Evolutionary conservation across 2,797 vertebrate species (phyloP), one percentile per base, ranked within the genome.

Genomic region (Masticophis lateralis): DNA sequence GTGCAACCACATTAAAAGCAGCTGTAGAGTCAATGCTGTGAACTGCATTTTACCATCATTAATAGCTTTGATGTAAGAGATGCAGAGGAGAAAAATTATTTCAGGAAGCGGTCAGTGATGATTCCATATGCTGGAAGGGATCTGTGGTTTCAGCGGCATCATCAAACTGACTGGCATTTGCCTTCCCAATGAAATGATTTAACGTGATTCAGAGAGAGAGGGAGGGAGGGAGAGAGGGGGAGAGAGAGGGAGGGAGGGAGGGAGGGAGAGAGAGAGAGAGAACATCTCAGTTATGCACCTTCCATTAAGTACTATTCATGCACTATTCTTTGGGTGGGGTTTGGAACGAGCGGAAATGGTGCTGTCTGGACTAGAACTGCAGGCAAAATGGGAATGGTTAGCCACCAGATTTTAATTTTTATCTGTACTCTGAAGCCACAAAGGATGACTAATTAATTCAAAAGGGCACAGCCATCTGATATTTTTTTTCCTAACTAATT

Each of bases 241-340:
- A 1, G 25, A 28, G 25, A 4, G 60, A 12, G 9, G 0, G 25
- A 27, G 22, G 0, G 22, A 9, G 25, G 1, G 60, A 11, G 25
- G 2, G 59, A 22, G 57, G 0, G 59, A 8, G 59, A 0, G 60
- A 1, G 25, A 1, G 60, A 11, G 60, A 11, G 60, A 4, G 9
- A 92, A 51, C 43, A 74, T 27, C 74, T 79, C 90, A 93, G 94
- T 95, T 93, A 89, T 5, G 3, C 4, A 12, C 27, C 63, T 92
- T 90, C 94, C 87, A 94, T 92, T 93, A 92, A 0, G 0, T 3
- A n/a, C 0, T 88, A 14, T 59, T 95, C 95, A 47, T 0, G 0
- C 87, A 91, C 95, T 94, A 91, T 91, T 91, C 13, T 69, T 55
- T 32, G 10, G 87, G 93, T 92, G 87, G 92, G 20, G 79, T 94